Base-by-base conservation (phyloP, 2,888 invertebrate genomes). In the Xylocampa areola region DNA sequence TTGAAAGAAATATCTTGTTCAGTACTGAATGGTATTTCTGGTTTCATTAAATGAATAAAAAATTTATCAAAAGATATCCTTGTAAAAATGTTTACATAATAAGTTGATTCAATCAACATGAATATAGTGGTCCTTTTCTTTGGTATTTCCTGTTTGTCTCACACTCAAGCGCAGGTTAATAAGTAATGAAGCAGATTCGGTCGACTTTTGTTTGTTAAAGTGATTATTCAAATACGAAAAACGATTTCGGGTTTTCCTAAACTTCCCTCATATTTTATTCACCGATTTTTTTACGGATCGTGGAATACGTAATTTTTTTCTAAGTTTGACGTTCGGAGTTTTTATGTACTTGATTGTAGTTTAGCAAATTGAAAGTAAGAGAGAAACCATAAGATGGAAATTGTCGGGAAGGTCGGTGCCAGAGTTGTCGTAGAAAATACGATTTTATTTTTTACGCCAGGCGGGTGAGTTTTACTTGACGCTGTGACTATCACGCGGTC, bases 211-310 rank as follows among this genome's bases (percentile, higher is more conserved):
- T 93, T 92, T 92, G 91, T 90, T 90, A 91, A 92, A 92, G 90
- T 92, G 91, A 92, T 93, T 94, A 93, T 94, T 93, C 91, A 94
- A 94, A 93, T 92, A 91, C 87, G 88, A 86, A 92, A 93, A 94
- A 90, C 91, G 91, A 90, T 92, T 90, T 91, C 83, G 89, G 90
- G 87, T 90, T 90, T 89, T 83, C 87, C 85, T 90, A 88, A 92
- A 92, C 87, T 92, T 91, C 83, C 79, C 90, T 92, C 89, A 93
- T 93, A 93, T 92, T 93, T 94, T 91, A 94, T 94, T 93, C 91
- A 93, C 90, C 76, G 87, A 85, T 89, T 89, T 89, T 80, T 91
- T 91, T 88, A 90, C 87, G 89, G 88, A 87, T 88, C 86, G 81
- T 83, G 85, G 87, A 88, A 87, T 84, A 80, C 83, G 85, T 87